A percentile compares a stretch with the other conserved stretches of the same genome.
Evolutionary conservation across 2,888 invertebrate genomes (phyloP).

Genomic region (Heliconius sara): DNA sequence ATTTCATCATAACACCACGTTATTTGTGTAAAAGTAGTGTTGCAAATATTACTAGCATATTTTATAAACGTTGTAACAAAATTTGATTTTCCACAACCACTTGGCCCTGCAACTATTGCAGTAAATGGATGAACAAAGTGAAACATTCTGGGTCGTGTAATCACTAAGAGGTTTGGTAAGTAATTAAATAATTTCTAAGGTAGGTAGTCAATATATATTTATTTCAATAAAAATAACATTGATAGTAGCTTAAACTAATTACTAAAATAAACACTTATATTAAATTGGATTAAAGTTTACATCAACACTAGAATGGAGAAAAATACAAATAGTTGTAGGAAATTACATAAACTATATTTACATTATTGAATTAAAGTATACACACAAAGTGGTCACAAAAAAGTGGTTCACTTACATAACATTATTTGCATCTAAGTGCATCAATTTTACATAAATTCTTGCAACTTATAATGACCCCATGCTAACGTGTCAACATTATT

Average conservation of each 20-base stretch:
- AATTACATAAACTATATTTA: too few species aligned
- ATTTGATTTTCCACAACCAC: slow-evolving; percentile 47
- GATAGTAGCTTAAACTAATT: too few species aligned
- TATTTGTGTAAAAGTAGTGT: slow-evolving; percentile 23
- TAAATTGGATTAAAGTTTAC: too few species aligned
- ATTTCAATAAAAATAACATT: too few species aligned
- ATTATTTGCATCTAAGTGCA: background rate
- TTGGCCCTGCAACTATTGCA: slow-evolving; percentile 41
- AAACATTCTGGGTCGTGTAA: slow-evolving; percentile 34
- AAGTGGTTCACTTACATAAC: too few species aligned
- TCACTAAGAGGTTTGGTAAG: background rate
- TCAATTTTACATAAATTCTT: slow-evolving; percentile 1
- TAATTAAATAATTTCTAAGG: background rate
- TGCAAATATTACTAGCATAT: slow-evolving; percentile 34
- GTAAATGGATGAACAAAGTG: slow-evolving; percentile 48
- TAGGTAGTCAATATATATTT: too few species aligned
- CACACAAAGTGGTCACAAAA: too few species aligned
- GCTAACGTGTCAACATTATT: slow-evolving; percentile 34
- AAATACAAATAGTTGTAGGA: too few species aligned
- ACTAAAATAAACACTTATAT: too few species aligned
- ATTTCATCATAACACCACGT: slow-evolving; percentile 40
- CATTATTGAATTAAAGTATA: too few species aligned
- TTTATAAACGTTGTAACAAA: slow-evolving; percentile 43
- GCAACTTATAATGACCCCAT: slow-evolving; percentile 38
- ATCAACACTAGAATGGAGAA: too few species aligned